Conservation (phyloP, 1,140 invertebrate species). For the Plectrocnemia conspersa region DNA sequence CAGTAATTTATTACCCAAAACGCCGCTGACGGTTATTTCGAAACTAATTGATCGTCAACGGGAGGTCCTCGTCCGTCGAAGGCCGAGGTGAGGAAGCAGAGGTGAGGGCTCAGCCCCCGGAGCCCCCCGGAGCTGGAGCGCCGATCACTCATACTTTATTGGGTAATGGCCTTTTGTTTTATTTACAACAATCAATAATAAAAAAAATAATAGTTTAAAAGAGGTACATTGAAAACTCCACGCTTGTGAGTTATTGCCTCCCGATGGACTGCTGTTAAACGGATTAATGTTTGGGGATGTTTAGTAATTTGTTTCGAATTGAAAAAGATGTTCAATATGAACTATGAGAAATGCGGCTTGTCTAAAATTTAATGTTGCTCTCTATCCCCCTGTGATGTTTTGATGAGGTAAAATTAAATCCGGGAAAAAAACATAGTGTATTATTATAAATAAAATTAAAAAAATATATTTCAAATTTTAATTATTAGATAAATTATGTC, state of each 20-base stretch:
- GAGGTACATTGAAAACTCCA: background rate
- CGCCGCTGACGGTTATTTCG: conserved; percentile 12
- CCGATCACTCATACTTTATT: conserved; percentile 8
- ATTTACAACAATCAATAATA: background rate
- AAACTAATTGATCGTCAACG: conserved; percentile 16
- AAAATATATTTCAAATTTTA: too few relatives aligned
- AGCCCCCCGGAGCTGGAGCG: background rate
- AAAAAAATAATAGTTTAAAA: background rate
- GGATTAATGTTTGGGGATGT: conserved; percentile 15
- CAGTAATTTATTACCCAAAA: too few relatives aligned
- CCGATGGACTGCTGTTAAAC: conserved; percentile 11
- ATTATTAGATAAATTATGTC: too few relatives aligned
- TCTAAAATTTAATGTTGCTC: conserved; percentile 12
- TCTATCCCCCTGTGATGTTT: too few relatives aligned
- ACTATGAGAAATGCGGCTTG: conserved; percentile 9
- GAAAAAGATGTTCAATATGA: conserved; percentile 10
- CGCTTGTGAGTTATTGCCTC: conserved; percentile 2
- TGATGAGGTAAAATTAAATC: too few relatives aligned
- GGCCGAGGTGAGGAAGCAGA: background rate
- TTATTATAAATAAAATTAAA: too few relatives aligned
- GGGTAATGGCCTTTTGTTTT: conserved; percentile 7
- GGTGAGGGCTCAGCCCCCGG: background rate
- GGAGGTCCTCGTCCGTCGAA: conserved; percentile 14
- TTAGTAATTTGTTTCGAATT: conserved; percentile 17
- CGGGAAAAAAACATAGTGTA: too few relatives aligned